These are phyloP conservation scores for Hydrozoanthus gracilis DNA, from an alignment of 92 coral and sea anemone genomes.

Conservation along the genomic window DNA sequence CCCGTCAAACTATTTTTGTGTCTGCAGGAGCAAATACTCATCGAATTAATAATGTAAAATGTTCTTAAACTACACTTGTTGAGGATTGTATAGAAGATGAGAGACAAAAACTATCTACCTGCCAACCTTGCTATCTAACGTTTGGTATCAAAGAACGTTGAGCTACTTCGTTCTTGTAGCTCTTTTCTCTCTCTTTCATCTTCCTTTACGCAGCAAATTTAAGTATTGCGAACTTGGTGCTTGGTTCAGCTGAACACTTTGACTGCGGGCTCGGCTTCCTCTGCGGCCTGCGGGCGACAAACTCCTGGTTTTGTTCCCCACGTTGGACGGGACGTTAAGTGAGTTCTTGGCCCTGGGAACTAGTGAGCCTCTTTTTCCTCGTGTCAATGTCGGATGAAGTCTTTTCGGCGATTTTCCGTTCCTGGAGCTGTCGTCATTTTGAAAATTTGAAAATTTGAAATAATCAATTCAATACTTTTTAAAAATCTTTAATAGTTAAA, in stretches of 20 bases:
- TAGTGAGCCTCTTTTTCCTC: constrained; percentile 80
- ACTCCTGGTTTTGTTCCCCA: constrained; percentile 15
- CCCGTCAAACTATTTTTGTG: too few relatives aligned
- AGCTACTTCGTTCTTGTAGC: too few relatives aligned
- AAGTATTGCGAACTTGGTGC: constrained; percentile 60
- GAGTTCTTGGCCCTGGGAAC: constrained; percentile 69
- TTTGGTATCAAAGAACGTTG: too few relatives aligned
- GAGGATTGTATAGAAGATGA: too few relatives aligned
- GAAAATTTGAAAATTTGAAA: too few relatives aligned
- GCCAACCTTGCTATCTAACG: too few relatives aligned
- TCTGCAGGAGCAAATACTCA: too few relatives aligned
- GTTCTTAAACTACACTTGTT: too few relatives aligned
- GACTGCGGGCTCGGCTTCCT: constrained; percentile 87
- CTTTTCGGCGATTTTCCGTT: constrained; percentile 60
- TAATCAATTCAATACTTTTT: too few relatives aligned
- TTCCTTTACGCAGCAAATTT: constrained; percentile 21
- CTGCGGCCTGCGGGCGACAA: constrained; percentile 57
- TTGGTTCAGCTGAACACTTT: constrained; percentile 83
- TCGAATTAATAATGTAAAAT: too few relatives aligned
- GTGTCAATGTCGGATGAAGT: constrained; percentile 65
- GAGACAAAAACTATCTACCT: too few relatives aligned
- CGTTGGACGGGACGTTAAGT: constrained; percentile 33
- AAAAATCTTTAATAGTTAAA: too few relatives aligned
- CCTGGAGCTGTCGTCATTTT: constrained; percentile 61
- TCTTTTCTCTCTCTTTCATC: not conserved